phyloP scores from a whole-genome alignment of 2,888 invertebrate genomes.

The Aplocera efformata region DNA sequence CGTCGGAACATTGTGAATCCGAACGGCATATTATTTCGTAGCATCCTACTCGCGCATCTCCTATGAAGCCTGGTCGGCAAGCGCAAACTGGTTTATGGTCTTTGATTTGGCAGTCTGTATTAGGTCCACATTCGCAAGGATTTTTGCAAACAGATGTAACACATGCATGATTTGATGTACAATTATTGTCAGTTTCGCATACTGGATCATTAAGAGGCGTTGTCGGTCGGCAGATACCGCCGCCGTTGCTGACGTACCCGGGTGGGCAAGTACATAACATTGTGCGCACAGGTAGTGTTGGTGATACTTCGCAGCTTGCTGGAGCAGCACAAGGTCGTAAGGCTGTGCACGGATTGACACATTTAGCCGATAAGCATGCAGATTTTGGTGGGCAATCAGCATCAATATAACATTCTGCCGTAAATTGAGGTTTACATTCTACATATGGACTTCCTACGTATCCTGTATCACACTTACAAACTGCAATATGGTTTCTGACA shows the following conservation, averaged over 20 bases:
- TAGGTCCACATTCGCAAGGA: slow-evolving; percentile 92
- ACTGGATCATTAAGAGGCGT: slow-evolving; percentile 81
- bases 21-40: slow-evolving; percentile 86
- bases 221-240: slow-evolving; percentile 89
- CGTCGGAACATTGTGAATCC: slow-evolving; percentile 88
- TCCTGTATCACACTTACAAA: slow-evolving; percentile 91
- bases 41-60: slow-evolving; percentile 92
- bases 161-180: slow-evolving; percentile 88
- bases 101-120: slow-evolving; percentile 90
- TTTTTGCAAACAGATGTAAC: slow-evolving; percentile 89
- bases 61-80: slow-evolving; percentile 90
- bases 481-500: slow-evolving; percentile 89
- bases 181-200: slow-evolving; percentile 89
- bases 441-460: slow-evolving; percentile 90
- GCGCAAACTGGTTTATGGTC: slow-evolving; percentile 94
- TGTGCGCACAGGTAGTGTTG: slow-evolving; percentile 90
- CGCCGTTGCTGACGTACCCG: slow-evolving; percentile 92
- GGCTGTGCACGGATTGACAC: slow-evolving; percentile 89
- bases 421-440: slow-evolving; percentile 86
- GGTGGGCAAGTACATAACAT: slow-evolving; percentile 95
- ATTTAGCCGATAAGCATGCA: slow-evolving; percentile 90
- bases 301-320: slow-evolving; percentile 89
- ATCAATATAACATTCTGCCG: slow-evolving; percentile 89
- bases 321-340: slow-evolving; percentile 90
- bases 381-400: slow-evolving; percentile 89